phyloP scores from a whole-genome alignment of 2,797 vertebrate genomes.

The Garrulus glandarius region DNA sequence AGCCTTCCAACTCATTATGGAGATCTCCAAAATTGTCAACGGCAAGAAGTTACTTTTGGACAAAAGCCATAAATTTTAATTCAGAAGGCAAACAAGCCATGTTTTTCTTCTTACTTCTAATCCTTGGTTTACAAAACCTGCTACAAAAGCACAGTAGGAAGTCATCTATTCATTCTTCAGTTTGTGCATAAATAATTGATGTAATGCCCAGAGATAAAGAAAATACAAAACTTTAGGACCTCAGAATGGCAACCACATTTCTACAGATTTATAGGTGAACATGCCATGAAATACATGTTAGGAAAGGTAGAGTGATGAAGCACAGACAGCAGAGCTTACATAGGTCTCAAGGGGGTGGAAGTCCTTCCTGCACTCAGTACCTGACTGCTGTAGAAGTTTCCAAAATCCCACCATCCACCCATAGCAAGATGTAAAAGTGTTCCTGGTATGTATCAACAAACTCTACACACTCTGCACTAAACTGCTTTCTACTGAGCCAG shows the following conservation, averaged over 20 bases:
- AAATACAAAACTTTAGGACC: background rate
- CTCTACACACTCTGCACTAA: background rate
- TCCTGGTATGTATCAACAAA: background rate
- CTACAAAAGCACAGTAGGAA: background rate
- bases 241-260: background rate
- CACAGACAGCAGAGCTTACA: background rate
- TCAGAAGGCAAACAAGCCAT: background rate
- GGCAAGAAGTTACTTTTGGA: background rate
- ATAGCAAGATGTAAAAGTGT: rapidly evolving
- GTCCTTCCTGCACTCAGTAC: background rate
- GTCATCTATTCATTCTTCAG: background rate
- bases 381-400: background rate
- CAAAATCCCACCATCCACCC: background rate
- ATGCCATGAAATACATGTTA: background rate
- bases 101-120: background rate
- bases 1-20: background rate
- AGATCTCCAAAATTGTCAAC: background rate
- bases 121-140: background rate
- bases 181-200: background rate
- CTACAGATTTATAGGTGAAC: background rate
- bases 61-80: background rate
- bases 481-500: background rate
- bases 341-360: background rate
- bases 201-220: background rate
- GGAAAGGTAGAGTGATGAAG: background rate